Percentiles rank a stretch among this genome's conserved stretches.
Conservation (phyloP, 2,113 vertebrate genomes). For the Rhipidura dahli region DNA sequence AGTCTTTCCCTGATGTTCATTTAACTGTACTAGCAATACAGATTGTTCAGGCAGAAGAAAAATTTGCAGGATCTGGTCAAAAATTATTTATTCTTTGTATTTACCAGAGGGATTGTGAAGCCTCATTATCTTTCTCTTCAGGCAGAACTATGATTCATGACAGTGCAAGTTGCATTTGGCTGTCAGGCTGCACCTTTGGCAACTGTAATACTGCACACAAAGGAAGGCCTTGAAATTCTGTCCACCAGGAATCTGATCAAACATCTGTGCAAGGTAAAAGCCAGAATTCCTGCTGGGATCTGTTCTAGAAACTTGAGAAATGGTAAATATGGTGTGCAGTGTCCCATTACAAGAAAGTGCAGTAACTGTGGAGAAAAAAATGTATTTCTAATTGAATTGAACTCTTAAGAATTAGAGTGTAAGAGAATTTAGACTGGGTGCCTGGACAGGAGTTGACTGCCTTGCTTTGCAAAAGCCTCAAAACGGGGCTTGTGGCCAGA, state of each 20-base stretch:
- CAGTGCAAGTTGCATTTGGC: constrained; percentile 38
- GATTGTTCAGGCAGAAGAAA: background rate
- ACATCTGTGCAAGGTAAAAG: constrained; percentile 43
- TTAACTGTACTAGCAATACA: background rate
- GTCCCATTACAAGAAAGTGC: background rate
- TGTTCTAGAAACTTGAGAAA: constrained; percentile 49
- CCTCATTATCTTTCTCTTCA: background rate
- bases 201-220: constrained; percentile 8
- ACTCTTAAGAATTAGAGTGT: background rate
- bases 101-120: background rate
- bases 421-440: background rate
- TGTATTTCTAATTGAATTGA: background rate
- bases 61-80: background rate
- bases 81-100: background rate
- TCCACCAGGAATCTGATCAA: constrained; percentile 29
- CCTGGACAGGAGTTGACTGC: background rate
- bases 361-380: background rate
- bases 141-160: background rate
- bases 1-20: background rate
- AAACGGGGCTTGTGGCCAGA: background rate
- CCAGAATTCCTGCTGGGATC: constrained; percentile 58
- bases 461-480: background rate
- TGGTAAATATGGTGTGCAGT: background rate
- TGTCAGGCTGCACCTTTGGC: constrained; percentile 7
- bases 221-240: constrained; percentile 10